Conservation (phyloP, 2,113 vertebrate genomes). For the Spilogale gracilis region DNA sequence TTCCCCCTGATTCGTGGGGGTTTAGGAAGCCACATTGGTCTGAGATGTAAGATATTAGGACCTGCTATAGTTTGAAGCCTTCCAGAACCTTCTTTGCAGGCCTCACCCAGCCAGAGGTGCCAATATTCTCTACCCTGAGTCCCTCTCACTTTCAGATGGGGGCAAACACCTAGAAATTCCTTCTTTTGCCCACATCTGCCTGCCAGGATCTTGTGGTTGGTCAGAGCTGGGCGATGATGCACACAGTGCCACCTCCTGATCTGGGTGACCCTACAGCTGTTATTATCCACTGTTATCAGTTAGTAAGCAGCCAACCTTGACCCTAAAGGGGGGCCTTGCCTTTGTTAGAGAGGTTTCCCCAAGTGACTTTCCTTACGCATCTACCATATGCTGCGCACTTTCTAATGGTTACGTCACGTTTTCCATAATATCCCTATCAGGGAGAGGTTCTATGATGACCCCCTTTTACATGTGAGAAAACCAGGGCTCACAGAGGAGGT, state of each 20-base stretch:
- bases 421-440: background rate
- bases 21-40: background rate
- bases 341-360: background rate
- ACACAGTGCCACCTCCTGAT: background rate
- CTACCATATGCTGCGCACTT: accelerated
- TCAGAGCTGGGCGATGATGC: background rate
- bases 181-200: background rate
- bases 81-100: background rate
- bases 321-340: background rate
- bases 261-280: background rate
- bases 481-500: background rate
- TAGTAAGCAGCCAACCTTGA: background rate
- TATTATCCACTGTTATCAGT: background rate
- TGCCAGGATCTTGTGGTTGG: background rate
- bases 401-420: background rate
- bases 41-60: background rate
- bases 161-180: background rate
- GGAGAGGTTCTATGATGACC: background rate
- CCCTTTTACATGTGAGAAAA: background rate
- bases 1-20: background rate
- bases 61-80: background rate
- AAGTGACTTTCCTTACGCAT: accelerated
- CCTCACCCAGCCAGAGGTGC: background rate
- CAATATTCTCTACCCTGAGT: accelerated
- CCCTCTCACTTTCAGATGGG: background rate